Percentiles rank a stretch among this genome's conserved stretches.
Evolutionary conservation across 1,140 invertebrate genomes (phyloP).

Genomic region (Aphelinus atriplicis): DNA sequence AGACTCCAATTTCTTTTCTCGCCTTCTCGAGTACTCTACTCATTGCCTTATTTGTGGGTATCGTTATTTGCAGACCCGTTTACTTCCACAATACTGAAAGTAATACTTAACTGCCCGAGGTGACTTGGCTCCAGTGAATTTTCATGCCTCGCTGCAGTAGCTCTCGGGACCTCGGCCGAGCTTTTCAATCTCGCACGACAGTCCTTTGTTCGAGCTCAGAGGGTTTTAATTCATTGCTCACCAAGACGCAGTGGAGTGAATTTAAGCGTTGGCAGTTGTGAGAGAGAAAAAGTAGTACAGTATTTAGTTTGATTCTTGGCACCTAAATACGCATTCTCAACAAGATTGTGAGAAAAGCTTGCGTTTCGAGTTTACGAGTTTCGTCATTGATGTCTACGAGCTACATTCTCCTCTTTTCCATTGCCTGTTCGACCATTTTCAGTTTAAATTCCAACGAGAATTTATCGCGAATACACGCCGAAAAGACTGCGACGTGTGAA

Average conservation of each 20-base stretch:
- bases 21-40: no score
- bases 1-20: no score
- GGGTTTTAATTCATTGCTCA: neutral
- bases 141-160: slow-evolving; percentile 12
- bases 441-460: neutral
- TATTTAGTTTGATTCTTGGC: no score
- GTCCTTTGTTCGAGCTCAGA: neutral
- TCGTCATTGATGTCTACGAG: no score
- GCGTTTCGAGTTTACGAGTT: no score
- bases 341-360: no score
- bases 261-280: no score
- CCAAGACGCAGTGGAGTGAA: no score
- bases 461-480: neutral
- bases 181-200: slow-evolving; percentile 25
- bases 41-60: no score
- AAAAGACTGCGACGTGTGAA: neutral
- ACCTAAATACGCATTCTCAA: no score
- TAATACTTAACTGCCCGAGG: slow-evolving; percentile 10
- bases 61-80: neutral
- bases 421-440: neutral
- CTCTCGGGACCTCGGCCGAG: neutral
- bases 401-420: no score
- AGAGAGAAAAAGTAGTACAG: no score
- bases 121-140: slow-evolving; percentile 20
- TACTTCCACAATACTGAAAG: slow-evolving; percentile 22